A percentile compares a stretch with the other conserved stretches of the same genome.
Conservation (phyloP, 2,797 vertebrate genomes). For the Phoxinus dragarum region DNA sequence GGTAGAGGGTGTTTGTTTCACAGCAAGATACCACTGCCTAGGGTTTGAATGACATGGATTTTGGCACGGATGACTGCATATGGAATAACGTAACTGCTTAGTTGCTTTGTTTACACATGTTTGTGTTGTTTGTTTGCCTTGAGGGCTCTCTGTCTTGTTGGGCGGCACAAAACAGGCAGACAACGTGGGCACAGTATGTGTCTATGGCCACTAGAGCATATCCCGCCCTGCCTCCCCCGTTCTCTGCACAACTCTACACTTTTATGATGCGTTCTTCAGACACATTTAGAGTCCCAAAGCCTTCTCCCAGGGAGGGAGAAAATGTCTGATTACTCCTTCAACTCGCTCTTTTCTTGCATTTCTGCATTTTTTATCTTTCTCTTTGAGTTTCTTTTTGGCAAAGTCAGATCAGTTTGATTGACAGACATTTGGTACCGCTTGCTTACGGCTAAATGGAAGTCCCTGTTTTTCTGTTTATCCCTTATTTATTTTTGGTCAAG, state of each 20-base stretch:
- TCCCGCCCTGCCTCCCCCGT: conserved; percentile 13
- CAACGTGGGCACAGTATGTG: conserved; percentile 41
- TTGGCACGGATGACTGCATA: conserved; percentile 40
- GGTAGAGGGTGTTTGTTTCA: conserved; percentile 32
- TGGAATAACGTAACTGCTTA: conserved; percentile 36
- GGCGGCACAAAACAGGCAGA: conserved; percentile 14
- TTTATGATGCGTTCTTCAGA: conserved; percentile 40
- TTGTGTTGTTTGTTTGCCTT: conserved; percentile 37
- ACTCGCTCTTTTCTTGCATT: background rate
- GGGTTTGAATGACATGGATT: conserved; percentile 50
- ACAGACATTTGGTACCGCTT: conserved; percentile 50
- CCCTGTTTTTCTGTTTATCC: conserved; percentile 48
- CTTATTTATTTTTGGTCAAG: conserved; percentile 66
- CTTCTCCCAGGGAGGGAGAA: background rate
- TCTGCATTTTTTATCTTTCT: conserved; percentile 12
- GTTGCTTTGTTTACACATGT: conserved; percentile 44
- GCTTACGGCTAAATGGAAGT: conserved; percentile 63
- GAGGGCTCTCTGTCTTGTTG: background rate
- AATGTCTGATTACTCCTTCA: conserved; percentile 11
- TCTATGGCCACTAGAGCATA: conserved; percentile 39
- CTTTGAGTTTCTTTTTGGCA: conserved; percentile 31
- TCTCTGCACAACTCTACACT: conserved; percentile 14
- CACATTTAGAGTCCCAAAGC: conserved; percentile 46
- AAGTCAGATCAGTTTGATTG: conserved; percentile 38
- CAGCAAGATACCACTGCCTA: conserved; percentile 49